Evolutionary conservation across 2,888 invertebrate species (phyloP).

Genomic region (Anthophora plumipes): DNA sequence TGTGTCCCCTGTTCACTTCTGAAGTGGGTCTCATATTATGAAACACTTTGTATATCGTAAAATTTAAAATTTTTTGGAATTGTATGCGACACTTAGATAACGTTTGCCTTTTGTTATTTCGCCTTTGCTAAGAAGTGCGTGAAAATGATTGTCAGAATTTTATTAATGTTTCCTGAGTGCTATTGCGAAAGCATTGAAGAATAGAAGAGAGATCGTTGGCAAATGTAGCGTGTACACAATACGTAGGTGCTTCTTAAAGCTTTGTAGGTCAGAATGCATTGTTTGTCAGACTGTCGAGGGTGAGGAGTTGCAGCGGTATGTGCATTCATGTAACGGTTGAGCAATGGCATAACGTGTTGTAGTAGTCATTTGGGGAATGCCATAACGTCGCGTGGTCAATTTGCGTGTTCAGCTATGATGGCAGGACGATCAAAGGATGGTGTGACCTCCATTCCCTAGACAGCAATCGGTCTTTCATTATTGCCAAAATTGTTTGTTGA

Average conservation of each 20-base stretch:
- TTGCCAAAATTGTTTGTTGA: conserved; percentile 15
- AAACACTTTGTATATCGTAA: too few species aligned
- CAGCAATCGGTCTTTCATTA: conserved; percentile 45
- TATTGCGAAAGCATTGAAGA: background rate
- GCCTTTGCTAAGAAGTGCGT: background rate
- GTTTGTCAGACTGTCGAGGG: conserved; percentile 43
- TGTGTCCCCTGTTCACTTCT: too few species aligned
- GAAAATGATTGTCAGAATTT: background rate
- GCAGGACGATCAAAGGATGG: conserved; percentile 54
- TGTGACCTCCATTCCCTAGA: conserved; percentile 48
- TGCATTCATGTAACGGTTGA: conserved; percentile 57
- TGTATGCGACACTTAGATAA: background rate
- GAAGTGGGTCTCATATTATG: too few species aligned
- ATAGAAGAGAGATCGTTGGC: conserved; percentile 7
- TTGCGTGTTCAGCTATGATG: conserved; percentile 63
- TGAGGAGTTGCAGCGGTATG: conserved; percentile 39
- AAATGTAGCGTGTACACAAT: conserved; percentile 23
- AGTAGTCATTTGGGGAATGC: conserved; percentile 71
- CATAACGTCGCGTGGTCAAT: conserved; percentile 71
- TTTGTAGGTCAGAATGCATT: conserved; percentile 62
- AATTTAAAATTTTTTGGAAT: too few species aligned
- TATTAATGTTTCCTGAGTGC: background rate
- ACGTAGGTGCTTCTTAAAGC: conserved; percentile 33
- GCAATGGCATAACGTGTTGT: conserved; percentile 65
- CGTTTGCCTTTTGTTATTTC: background rate